Evolutionary conservation across 2,888 invertebrate genomes (phyloP), one percentile per base, ranked within the genome.

Genomic region (Caenorhabditis becei): DNA sequence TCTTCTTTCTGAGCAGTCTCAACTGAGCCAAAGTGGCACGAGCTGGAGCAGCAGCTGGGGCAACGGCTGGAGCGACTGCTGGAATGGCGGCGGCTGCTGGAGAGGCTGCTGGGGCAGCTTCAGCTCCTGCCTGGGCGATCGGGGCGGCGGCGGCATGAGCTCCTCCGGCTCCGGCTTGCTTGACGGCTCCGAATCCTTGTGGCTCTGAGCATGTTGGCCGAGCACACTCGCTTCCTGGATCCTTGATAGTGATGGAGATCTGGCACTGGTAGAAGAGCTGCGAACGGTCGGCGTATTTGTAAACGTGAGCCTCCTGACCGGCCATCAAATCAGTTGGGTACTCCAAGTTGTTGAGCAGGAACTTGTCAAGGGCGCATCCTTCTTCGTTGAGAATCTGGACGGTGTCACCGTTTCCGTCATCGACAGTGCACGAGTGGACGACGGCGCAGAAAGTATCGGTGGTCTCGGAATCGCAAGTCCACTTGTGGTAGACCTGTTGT

Each of bases 241-340:
- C 90, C 83, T 90, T 90, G 67, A 90, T 84, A 26, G 88, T 87
- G 61, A 90, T 88, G 37, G 87, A 80, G 67, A 90, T 88, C 79
- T 90, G 89, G 84, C 90, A 90, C 77, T 90, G 89, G 80, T 89
- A 90, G 84, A 90, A 89, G 53, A 90, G 85, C 67, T 85, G 85
- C 20, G 88, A 82, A 10, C 87, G 74, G 70, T 90, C 90, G 51
- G 90, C 90, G 82, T 88, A 90, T 77, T 90, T 90, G 87, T 88
- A 90, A 28, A 90, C 89, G 83, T 90, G 89, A 58, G 89, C 89
- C 71, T 89, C 89, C 81, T 85, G 84, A 4, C 90, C 90, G 32
- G 89, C 90, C 79, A 85, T 87, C 54, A 90, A 80, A 82, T 90
- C 90, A 24, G 84, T 84, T 58, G 88, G 88, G 62, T 90, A 90